Conservation (phyloP, 1,140 invertebrate species). For the Pachyrhynchus sulphureomaculatus region DNA sequence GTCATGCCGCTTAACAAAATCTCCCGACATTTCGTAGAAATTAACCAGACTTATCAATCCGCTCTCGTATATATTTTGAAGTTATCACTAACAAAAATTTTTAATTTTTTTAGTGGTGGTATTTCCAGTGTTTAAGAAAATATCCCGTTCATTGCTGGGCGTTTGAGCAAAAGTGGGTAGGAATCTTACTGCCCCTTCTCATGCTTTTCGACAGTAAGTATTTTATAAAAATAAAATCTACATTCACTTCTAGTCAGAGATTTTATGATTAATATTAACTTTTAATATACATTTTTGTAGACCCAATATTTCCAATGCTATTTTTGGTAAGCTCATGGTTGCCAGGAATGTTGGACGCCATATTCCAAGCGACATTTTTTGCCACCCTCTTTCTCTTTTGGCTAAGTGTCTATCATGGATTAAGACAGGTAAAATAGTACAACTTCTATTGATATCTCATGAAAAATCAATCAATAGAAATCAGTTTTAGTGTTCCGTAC, state of each 20-base stretch:
- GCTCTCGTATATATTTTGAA: too few species aligned
- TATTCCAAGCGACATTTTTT: constrained; percentile 89
- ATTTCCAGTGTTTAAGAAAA: constrained; percentile 82
- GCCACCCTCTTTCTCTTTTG: constrained; percentile 88
- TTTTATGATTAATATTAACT: constrained; percentile 1
- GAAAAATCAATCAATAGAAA: too few species aligned
- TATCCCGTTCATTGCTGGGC: constrained; percentile 93
- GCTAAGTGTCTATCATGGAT: constrained; percentile 92
- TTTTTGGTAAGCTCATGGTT: constrained; percentile 89
- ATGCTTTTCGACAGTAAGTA: constrained; percentile 88
- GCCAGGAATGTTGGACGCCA: constrained; percentile 85
- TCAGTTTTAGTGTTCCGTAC: too few species aligned
- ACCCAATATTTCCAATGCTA: constrained; percentile 90
- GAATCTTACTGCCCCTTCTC: constrained; percentile 83
- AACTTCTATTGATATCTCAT: too few species aligned
- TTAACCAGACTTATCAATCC: too few species aligned
- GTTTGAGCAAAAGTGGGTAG: constrained; percentile 97
- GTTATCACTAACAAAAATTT: too few species aligned
- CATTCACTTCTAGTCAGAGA: background rate
- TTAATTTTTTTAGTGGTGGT: constrained; percentile 77
- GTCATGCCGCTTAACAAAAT: too few species aligned
- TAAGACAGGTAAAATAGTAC: constrained; percentile 82
- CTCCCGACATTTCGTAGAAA: too few species aligned
- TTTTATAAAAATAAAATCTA: constrained; percentile 15
- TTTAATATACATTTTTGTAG: too few species aligned